Conservation (phyloP, 2,888 invertebrate genomes). For the Limulus polyphemus region DNA sequence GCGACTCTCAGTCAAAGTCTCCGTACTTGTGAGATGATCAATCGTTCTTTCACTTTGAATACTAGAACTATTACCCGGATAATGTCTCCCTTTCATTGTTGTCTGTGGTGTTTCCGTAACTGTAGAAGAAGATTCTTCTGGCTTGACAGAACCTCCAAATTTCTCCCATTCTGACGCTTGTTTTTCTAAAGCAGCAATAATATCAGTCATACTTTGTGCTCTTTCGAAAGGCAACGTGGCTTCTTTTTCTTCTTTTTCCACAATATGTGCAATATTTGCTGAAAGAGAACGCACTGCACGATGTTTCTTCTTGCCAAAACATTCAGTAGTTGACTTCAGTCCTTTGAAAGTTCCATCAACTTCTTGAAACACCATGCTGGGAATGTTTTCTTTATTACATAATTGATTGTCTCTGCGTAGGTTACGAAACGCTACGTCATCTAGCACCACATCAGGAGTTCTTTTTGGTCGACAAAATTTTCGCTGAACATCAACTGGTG, state of each 20-base stretch:
- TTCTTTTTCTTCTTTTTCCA: background rate
- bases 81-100: too few relatives aligned
- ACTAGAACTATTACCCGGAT: too few relatives aligned
- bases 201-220: conserved; percentile 1
- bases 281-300: background rate
- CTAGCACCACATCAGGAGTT: conserved; percentile 49
- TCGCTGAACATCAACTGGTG: conserved; percentile 30
- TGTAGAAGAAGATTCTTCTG: too few relatives aligned
- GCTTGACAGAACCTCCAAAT: background rate
- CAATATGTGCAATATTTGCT: background rate
- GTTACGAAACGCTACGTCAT: conserved; percentile 73
- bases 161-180: background rate
- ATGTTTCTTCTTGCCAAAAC: background rate
- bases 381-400: background rate
- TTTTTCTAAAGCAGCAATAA: conserved; percentile 1
- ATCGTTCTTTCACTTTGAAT: too few relatives aligned
- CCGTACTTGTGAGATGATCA: too few relatives aligned
- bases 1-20: too few relatives aligned
- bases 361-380: background rate
- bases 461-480: conserved; percentile 14
- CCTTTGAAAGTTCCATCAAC: background rate
- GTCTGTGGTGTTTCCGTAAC: too few relatives aligned
- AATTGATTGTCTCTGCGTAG: conserved; percentile 55
- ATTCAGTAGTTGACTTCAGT: background rate
- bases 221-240: background rate